Base-by-base conservation (phyloP, 2,113 vertebrate genomes). In the Oostethus manadensis region DNA sequence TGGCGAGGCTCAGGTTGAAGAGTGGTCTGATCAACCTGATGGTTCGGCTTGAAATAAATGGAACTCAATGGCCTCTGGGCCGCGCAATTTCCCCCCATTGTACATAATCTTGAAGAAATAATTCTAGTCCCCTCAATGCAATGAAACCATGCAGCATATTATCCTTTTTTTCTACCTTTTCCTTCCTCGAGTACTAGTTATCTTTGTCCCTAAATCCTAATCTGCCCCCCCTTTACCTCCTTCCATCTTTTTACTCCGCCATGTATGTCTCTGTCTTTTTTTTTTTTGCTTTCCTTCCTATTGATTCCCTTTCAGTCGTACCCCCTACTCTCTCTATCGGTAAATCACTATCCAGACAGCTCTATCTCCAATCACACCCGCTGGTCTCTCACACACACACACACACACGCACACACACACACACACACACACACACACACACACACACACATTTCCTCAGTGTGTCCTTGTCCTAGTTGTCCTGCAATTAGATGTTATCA, bases 331-430 rank as follows among this genome's bases (percentile, higher is more conserved):
- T 42, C 62, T 43, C 71, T 68, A 64, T 78, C 79, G 68, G 68
- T 82, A 78, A 74, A 80, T 82, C 77, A 78, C 67, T 60, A 64
- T 62, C 77, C 68, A 69, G 82, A 82, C 79, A 84, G 74, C 77
- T 84, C 77, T 74, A 74, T 84, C 77, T 82, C 70, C 74, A 76
- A 59, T 73, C 68, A 78, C 73, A 62, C 66, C 64, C 66, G 64
- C 33, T 23, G 40, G 51, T 56, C 58, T 1, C 70, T 43, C 64
- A 57, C 47, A 17, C 42, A 20, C 55, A 23, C 51, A 16, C 17
- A 33, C 38, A 26, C 42, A 23, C 50, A 18, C 55, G 20, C 53
- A 57, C 58, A 42, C 51, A 60, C 56, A 46, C 51, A 53, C 18
- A 51, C 69, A 61, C 60, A 51, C 60, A 54, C 64, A n/a, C n/a